Base-by-base conservation (phyloP, 2,888 invertebrate genomes). In the Oligia latruncula region DNA sequence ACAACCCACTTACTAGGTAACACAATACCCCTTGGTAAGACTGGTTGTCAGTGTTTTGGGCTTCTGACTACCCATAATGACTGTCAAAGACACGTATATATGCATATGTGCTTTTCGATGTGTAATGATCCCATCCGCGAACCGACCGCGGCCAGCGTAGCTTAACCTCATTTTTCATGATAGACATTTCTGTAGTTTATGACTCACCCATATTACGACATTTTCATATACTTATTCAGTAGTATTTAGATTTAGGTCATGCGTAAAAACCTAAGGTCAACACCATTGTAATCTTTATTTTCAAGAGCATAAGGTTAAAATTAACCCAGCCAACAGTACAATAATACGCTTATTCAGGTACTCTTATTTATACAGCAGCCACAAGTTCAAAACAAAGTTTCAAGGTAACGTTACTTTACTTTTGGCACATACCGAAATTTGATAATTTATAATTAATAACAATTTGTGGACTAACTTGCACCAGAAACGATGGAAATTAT, bases 401-500 rank as follows among this genome's bases (percentile, higher is more conserved):
- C 79, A 81, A 76, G 75, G 78, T 72, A 78, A 66, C 52, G 49
- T 77, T 77, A 80, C 81, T 67, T 73, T 74, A 79, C 76, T 20
- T 81, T 68, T 66, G 20, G 67, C 65, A 75, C 62, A 80, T 46
- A 71, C 65, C 67, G 13, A 85, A 85, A 73, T 89, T 88, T 80
- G 70, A 43, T 87, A 83, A 89, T 88, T 88, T 82, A 85, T 83
- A 87, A 89, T 88, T 88, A 83, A 85, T 83, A 87, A 85, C 77
- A 85, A 83, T 83, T 87, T 81, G 80, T 82, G 74, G 62, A 76
- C 46, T 77, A 77, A 80, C 77, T 55, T 80, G 73, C 43, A 72
- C 43, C 66, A 55, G 81, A 86, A 80, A 67, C 65, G 40, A 55
- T 72, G 20, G 70, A 76, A 80, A 72, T 83, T 43, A 65, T 62